phyloP scores from a whole-genome alignment of 2,797 vertebrate genomes.

The Rhincodon typus region DNA sequence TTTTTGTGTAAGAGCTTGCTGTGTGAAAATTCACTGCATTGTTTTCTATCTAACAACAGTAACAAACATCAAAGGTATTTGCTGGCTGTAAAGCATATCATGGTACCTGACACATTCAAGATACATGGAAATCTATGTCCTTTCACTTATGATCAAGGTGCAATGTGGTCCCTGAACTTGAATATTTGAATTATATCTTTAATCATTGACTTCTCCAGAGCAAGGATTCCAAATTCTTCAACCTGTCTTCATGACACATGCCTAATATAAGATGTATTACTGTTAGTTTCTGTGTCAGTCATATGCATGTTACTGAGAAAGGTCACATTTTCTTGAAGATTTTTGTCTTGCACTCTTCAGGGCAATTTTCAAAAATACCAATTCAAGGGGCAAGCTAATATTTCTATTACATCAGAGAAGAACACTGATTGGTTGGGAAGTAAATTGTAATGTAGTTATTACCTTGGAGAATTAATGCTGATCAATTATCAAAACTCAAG shows the following conservation, averaged over 20 bases:
- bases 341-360: no score
- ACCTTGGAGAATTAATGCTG: no score
- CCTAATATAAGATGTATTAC: background rate
- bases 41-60: background rate
- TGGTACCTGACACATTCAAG: background rate
- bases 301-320: no score
- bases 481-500: no score
- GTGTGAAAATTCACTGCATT: background rate
- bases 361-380: no score
- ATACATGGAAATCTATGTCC: background rate
- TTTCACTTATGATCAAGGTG: background rate
- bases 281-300: background rate
- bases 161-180: background rate
- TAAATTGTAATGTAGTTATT: no score
- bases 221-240: background rate
- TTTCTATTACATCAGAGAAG: no score
- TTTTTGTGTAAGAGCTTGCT: background rate
- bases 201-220: background rate
- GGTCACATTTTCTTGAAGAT: no score
- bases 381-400: no score
- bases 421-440: no score
- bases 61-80: background rate
- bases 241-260: background rate
- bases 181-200: background rate
- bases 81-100: background rate